Percentiles rank a stretch among this genome's conserved stretches.
These are phyloP conservation scores for Apis florea DNA, from an alignment of 1,140 invertebrate genomes.

Conservation along the genomic window DNA sequence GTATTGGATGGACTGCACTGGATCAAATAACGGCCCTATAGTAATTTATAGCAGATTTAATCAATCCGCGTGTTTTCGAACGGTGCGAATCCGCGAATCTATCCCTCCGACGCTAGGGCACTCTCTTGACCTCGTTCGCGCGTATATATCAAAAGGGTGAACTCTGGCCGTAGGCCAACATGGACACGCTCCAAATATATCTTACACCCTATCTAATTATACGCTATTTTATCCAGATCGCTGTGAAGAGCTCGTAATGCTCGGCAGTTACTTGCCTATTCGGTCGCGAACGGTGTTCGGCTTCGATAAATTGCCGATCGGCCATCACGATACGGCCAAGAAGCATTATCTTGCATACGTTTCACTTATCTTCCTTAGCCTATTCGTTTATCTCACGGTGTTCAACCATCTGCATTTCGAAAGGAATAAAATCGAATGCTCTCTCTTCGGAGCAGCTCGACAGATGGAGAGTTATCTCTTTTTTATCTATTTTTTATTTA, in stretches of 20 bases:
- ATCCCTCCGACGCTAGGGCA: constrained; percentile 56
- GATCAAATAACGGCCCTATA: background rate
- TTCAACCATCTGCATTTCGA: background rate
- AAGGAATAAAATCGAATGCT: background rate
- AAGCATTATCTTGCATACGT: constrained; percentile 19
- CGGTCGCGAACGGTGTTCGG: constrained; percentile 63
- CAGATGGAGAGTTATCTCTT: background rate
- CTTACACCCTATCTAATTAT: constrained; percentile 79
- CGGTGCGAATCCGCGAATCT: constrained; percentile 35
- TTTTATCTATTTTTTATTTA: no score
- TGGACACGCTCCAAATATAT: constrained; percentile 79
- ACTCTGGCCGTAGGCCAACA: constrained; percentile 74
- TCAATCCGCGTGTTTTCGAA: constrained; percentile 13
- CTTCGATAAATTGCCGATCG: constrained; percentile 69
- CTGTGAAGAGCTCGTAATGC: constrained; percentile 73
- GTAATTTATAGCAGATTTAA: constrained; percentile 15
- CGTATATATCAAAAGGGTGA: constrained; percentile 69
- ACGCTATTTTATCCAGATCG: constrained; percentile 76
- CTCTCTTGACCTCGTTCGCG: constrained; percentile 64
- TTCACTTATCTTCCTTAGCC: background rate
- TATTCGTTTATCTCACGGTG: background rate
- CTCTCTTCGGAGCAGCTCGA: no score
- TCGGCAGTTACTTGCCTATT: constrained; percentile 75
- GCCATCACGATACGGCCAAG: constrained; percentile 27
- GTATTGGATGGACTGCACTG: no score